A percentile compares a stretch with the other conserved stretches of the same genome.
phyloP scores from a whole-genome alignment of 2,888 invertebrate genomes.

The Polydrusus tereticollis region DNA sequence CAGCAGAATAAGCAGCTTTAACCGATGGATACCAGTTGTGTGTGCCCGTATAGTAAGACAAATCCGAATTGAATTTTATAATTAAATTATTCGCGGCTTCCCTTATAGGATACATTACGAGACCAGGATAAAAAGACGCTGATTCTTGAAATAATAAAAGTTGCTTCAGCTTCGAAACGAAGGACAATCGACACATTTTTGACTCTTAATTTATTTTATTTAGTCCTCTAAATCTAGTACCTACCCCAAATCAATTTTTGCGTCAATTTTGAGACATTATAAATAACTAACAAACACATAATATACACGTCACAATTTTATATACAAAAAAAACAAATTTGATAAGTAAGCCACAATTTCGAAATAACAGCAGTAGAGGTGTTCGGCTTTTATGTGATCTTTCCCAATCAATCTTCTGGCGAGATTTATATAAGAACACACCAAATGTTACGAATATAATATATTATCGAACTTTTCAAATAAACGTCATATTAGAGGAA shows the following conservation, averaged over 20 bases:
- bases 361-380: not conserved
- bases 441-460: conserved; percentile 3
- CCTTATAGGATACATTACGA: too few species aligned
- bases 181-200: too few species aligned
- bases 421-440: not conserved
- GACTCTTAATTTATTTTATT: too few species aligned
- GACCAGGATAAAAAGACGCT: too few species aligned
- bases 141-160: too few species aligned
- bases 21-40: not conserved
- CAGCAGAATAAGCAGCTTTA: not conserved
- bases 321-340: not conserved
- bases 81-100: not conserved
- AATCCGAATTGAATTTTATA: not conserved
- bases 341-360: not conserved
- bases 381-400: not conserved
- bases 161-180: too few species aligned
- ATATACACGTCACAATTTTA: not conserved
- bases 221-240: too few species aligned
- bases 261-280: too few species aligned
- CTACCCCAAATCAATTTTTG: too few species aligned
- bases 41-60: not conserved
- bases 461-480: conserved; percentile 11
- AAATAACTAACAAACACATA: too few species aligned
- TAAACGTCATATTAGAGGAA: conserved; percentile 7
- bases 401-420: not conserved